Base-by-base conservation (phyloP, 2,113 vertebrate genomes). In the Mesitornis unicolor region DNA sequence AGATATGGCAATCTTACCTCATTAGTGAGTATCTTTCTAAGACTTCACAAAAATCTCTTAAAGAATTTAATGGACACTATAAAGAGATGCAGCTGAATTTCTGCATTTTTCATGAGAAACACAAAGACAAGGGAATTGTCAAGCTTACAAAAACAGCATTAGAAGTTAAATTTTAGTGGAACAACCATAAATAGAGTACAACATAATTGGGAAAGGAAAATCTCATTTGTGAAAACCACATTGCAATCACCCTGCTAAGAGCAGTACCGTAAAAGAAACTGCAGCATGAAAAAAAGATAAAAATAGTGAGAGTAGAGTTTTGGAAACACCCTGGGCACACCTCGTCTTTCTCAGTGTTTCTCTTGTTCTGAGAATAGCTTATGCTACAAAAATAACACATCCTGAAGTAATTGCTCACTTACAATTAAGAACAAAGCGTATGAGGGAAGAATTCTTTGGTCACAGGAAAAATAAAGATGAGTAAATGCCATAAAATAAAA, bases 21-120 rank as follows among this genome's bases (percentile, higher is more conserved):
- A 90, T 96, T 95, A 96, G 59, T 84, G 59, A 90, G 28, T 67
- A 68, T 69, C 75, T 90, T 91, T 79, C 65, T 71, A 84, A 91
- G 65, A 94, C 47, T 94, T 95, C 87, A 93, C 68, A 85, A 54
- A 69, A 86, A 81, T 29, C 89, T 94, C 71, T 94, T 91, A 71
- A 89, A 90, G 90, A 93, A 84, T 95, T 94, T 95, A 96, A 94
- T 91, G 94, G 89, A 89, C 79, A 84, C 84, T 95, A 96, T 94
- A 97, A 97, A 96, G 95, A 95, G 90, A 73, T 83, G 42, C 45
- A 96, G 88, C 84, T 93, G 87, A 95, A 92, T 95, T 87, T 92
- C 77, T 96, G 78, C 75, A 96, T 95, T 93, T 97, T 96, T 96
- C 94, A 97, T 95, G 93, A 95, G 92, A 79, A 93, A 69, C 47